Base-by-base conservation (phyloP, 2,888 invertebrate genomes). In the Orchesella flavescens region DNA sequence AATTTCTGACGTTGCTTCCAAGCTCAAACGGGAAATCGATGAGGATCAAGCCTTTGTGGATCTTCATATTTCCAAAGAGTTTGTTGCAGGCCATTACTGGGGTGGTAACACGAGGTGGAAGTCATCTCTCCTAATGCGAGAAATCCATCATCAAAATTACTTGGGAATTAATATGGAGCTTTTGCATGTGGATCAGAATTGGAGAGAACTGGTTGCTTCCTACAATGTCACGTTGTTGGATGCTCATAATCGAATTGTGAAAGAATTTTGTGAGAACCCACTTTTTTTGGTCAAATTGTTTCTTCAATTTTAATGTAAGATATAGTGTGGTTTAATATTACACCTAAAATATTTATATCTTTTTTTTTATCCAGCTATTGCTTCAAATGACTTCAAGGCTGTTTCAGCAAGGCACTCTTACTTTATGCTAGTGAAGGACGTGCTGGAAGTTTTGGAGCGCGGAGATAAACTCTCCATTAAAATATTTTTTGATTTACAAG, bases 361-460 rank as follows among this genome's bases (percentile, higher is more conserved):
- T n/a, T n/a, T n/a, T n/a, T n/a, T n/a, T n/a, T n/a, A n/a, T n/a
- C n/a, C 21, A 86, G 86, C 86, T 12, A 86, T 86, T 44, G 84
- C 86, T 19, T 83, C 86, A 15, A 86, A 86, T 34, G 86, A 86
- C 73, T 86, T 86, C 83, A 86, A 83, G 53, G 79, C 84, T 9
- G 86, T 86, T 1, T 86, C 86, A 15, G 86, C 86, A 1, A 79
- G 86, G 5, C 86, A 84, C 65, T 86, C 86, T 57, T 86, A 86
- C 77, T 86, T 86, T 68, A 84, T 84, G 84, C 57, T 84, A 61
- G 84, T 84, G 53, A 82, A 84, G 17, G 86, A 86, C 23, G 74
- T 86, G 12, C 76, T 79, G 15, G 63, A 86, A 21, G 79, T 86
- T 10, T 72, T 86, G 46, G 63, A 79, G 23, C 44, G 84, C 9